phyloP scores from a whole-genome alignment of 2,888 invertebrate genomes.

The Aproaerema taeniolella region DNA sequence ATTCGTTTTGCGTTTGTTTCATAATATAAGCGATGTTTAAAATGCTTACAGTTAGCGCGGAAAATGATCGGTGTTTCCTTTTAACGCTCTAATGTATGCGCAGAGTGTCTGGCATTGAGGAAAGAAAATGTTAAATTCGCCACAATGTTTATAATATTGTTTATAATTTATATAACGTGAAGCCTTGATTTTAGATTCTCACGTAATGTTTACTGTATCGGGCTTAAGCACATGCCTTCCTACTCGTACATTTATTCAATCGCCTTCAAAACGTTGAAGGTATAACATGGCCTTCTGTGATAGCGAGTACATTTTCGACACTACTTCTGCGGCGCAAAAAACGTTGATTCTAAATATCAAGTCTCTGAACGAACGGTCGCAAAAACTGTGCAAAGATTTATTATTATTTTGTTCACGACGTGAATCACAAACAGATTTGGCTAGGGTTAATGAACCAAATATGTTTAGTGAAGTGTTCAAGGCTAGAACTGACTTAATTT shows the following conservation, averaged over 20 bases:
- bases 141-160: too few relatives aligned
- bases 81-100: conserved; percentile 18
- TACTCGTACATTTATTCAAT: too few relatives aligned
- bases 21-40: neutral
- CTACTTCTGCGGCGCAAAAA: conserved; percentile 43
- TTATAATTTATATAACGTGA: too few relatives aligned
- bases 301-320: conserved; percentile 45
- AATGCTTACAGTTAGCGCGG: conserved; percentile 21
- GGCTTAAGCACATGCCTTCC: too few relatives aligned
- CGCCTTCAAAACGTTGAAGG: conserved; percentile 46
- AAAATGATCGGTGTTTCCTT: conserved; percentile 19
- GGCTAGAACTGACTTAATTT: conserved; percentile 63
- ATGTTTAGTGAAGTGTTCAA: conserved; percentile 71
- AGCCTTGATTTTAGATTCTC: too few relatives aligned
- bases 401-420: conserved; percentile 70
- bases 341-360: conserved; percentile 44
- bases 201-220: neutral
- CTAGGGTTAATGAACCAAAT: conserved; percentile 75
- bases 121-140: conserved; percentile 34
- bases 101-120: conserved; percentile 26
- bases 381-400: conserved; percentile 71
- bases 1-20: neutral
- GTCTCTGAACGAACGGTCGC: conserved; percentile 57
- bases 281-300: conserved; percentile 52
- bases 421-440: conserved; percentile 76